Base-by-base conservation (phyloP, 2,797 vertebrate genomes). In the Coregonus ussuriensis region DNA sequence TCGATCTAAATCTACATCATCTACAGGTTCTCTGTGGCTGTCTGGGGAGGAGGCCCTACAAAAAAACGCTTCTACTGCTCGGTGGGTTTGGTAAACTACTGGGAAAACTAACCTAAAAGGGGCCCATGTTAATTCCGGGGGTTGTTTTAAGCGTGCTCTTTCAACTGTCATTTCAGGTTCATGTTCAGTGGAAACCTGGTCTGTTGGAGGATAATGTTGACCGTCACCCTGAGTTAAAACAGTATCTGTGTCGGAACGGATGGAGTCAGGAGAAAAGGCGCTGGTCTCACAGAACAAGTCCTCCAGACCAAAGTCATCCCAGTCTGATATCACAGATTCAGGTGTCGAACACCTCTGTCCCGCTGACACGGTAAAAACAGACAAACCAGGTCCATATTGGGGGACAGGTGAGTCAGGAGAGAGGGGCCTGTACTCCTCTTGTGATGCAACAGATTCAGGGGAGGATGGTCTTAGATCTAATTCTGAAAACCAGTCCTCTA, bases 1-100 rank as follows among this genome's bases (percentile, higher is more conserved):
- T 14, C 5, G 1, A 16, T 18, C 14, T 18, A n/a, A 7, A 18
- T 7, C 16, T 18, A n/a, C 16, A 18, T 9, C 25, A 35, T 82
- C 59, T 74, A 65, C 37, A 63, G 51, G 59, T 75, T 70, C 16
- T 76, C 74, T 76, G 41, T 4, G 11, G 68, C 14, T 72, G 37
- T 83, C 65, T 16, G 37, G 16, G 67, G 33, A 74, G 59, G 69
- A 69, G 66, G 62, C 14, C 11, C 76, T 25, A 70, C 41, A 76
- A 62, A 83, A 81, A 81, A 81, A 72, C 72, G 47, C 54, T 18
- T 78, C 41, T 13, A 73, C 52, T 63, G 70, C 65, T 71, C 37
- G 69, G 51, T 78, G 74, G 29, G 63, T 80, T 14, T 0, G 3
- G 71, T 56, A 59, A 73, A 56, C 21, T 1, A 18, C 29, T 33